phyloP scores from a whole-genome alignment of 2,888 invertebrate species.

The Horisme vitalbata region DNA sequence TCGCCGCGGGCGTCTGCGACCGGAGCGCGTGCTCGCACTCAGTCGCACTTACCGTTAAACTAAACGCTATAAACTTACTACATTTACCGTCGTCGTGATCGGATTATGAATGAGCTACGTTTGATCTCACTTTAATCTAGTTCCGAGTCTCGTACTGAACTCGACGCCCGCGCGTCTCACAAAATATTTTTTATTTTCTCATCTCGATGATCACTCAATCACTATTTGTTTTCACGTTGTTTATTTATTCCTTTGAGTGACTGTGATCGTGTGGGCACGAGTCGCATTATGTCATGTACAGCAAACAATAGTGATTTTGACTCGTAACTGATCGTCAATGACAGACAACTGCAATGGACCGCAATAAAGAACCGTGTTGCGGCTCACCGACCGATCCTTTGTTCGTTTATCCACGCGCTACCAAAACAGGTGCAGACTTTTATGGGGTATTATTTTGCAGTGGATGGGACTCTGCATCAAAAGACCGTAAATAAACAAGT shows the following conservation, averaged over 20 bases:
- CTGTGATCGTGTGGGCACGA: conserved; percentile 53
- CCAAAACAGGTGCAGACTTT: conserved; percentile 58
- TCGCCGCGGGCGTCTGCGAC: conserved; percentile 57
- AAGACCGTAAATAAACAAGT: conserved; percentile 33
- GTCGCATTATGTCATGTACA: conserved; percentile 58
- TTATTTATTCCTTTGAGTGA: conserved; percentile 33
- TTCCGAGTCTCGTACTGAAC: conserved; percentile 40
- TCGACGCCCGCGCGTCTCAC: conserved; percentile 33
- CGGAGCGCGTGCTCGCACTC: conserved; percentile 29
- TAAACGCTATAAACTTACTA: conserved; percentile 52
- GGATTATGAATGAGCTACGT: conserved; percentile 64
- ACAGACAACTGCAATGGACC: conserved; percentile 60
- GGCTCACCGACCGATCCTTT: conserved; percentile 52
- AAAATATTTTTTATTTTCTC: conserved; percentile 40
- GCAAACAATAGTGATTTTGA: conserved; percentile 60
- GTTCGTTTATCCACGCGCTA: conserved; percentile 53
- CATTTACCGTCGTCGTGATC: conserved; percentile 51
- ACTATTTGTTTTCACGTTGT: conserved; percentile 52
- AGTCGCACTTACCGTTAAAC: conserved; percentile 47
- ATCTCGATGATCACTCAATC: conserved; percentile 44
- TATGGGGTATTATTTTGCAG: conserved; percentile 46
- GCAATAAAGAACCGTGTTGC: conserved; percentile 58
- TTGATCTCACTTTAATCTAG: conserved; percentile 51
- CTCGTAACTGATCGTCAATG: conserved; percentile 61
- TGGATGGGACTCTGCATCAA: conserved; percentile 36